Conservation (phyloP, 2,797 vertebrate species). For the Pipistrellus pipistrellus region DNA sequence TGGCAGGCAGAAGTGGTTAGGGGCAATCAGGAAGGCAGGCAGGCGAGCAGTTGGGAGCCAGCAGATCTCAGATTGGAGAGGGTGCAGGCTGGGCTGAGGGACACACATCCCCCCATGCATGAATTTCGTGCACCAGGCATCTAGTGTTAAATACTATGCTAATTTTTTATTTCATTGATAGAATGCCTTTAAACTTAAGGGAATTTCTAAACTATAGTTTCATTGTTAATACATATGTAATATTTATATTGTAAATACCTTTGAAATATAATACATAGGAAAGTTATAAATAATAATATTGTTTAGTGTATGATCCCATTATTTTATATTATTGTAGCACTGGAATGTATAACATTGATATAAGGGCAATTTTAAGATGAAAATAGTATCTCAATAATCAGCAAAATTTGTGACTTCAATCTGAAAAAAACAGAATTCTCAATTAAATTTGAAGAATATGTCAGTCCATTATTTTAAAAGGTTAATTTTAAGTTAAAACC, state of each 20-base stretch:
- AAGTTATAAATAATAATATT: not conserved
- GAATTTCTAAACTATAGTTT: not conserved
- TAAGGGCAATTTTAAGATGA: constrained; percentile 20
- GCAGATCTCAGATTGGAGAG: too few species aligned
- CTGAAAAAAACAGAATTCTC: constrained; percentile 3
- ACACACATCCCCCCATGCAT: too few species aligned
- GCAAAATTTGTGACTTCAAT: constrained; percentile 2
- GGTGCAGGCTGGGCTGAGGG: too few species aligned
- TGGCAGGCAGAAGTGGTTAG: too few species aligned
- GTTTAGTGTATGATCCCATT: not conserved
- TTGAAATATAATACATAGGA: not conserved
- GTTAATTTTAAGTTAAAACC: not conserved
- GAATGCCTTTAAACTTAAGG: not conserved
- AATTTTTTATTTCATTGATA: constrained; percentile 45
- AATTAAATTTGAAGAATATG: not conserved
- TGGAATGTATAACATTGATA: not conserved
- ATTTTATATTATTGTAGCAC: not conserved
- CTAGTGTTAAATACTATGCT: not conserved
- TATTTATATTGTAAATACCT: not conserved
- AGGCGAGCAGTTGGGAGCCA: too few species aligned
- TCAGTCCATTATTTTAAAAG: not conserved
- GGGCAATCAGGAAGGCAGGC: too few species aligned
- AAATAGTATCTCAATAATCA: not conserved
- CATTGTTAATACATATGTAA: not conserved
- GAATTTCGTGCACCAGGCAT: rapidly evolving